Evolutionary conservation across 2,797 vertebrate species (phyloP).

Genomic region (Falco concolor): DNA sequence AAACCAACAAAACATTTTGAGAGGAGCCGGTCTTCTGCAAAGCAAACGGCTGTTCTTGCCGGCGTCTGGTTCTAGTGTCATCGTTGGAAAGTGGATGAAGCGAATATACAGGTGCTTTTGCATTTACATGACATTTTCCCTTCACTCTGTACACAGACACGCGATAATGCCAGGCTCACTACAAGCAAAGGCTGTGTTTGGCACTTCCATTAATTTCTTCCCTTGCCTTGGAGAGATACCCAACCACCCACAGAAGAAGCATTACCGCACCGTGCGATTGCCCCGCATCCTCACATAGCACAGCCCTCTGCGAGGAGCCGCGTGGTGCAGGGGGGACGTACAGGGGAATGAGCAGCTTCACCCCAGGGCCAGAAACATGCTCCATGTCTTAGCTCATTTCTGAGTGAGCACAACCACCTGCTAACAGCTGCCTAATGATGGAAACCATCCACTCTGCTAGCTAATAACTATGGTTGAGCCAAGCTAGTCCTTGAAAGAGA

Average conservation of each 20-base stretch:
- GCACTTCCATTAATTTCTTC: neutral
- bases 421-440: neutral
- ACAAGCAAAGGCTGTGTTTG: neutral
- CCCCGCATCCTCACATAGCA: accelerated
- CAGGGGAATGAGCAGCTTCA: neutral
- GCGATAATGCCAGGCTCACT: neutral
- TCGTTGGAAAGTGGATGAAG: neutral
- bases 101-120: neutral
- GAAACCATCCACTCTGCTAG: neutral
- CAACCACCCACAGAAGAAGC: neutral
- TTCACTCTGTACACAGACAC: neutral
- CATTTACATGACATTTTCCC: neutral
- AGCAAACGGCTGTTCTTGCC: neutral
- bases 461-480: neutral
- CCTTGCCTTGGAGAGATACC: neutral
- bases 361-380: accelerated
- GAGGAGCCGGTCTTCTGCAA: neutral
- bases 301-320: neutral
- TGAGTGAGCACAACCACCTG: neutral
- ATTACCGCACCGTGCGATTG: accelerated
- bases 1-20: neutral
- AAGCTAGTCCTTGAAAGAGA: neutral
- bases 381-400: neutral
- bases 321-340: accelerated
- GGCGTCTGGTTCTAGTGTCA: neutral